These are phyloP conservation scores for Chesias legatella DNA, from an alignment of 2,888 invertebrate genomes.

Conservation along the genomic window DNA sequence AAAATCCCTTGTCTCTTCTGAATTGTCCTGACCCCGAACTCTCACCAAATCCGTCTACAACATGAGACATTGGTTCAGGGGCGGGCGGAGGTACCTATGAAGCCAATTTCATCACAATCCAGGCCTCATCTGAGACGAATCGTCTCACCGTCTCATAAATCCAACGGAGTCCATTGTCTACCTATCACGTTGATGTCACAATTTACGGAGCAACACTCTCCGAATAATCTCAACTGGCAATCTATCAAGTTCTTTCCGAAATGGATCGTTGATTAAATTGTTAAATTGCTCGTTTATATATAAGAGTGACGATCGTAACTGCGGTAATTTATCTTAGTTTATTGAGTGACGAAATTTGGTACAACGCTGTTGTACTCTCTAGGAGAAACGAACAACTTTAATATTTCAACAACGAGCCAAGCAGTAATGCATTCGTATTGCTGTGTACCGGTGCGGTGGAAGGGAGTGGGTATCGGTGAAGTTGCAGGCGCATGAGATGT, in stretches of 20 bases:
- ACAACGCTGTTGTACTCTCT: constrained; percentile 1
- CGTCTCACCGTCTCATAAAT: constrained; percentile 51
- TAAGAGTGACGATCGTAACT: constrained; percentile 28
- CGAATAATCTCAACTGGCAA: constrained; percentile 57
- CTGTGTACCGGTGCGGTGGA: no score
- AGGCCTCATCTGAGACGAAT: constrained; percentile 32
- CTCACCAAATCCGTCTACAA: no score
- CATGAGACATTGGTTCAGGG: no score
- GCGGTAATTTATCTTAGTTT: constrained; percentile 14
- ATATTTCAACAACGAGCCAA: no score
- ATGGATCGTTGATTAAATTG: constrained; percentile 67
- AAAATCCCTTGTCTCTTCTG: no score
- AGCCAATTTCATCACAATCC: constrained; percentile 2
- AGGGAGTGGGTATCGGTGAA: no score
- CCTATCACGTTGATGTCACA: constrained; percentile 57
- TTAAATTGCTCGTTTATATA: constrained; percentile 52
- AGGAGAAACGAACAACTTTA: no score
- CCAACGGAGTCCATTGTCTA: constrained; percentile 52
- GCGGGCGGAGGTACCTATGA: background rate
- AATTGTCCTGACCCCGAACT: no score
- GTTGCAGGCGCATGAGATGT: no score
- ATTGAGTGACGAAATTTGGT: constrained; percentile 7
- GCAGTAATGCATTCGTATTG: no score
- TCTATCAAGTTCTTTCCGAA: constrained; percentile 62
- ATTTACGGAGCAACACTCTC: constrained; percentile 51